phyloP scores from a whole-genome alignment of 2,797 vertebrate genomes.

The Glossophaga mutica region DNA sequence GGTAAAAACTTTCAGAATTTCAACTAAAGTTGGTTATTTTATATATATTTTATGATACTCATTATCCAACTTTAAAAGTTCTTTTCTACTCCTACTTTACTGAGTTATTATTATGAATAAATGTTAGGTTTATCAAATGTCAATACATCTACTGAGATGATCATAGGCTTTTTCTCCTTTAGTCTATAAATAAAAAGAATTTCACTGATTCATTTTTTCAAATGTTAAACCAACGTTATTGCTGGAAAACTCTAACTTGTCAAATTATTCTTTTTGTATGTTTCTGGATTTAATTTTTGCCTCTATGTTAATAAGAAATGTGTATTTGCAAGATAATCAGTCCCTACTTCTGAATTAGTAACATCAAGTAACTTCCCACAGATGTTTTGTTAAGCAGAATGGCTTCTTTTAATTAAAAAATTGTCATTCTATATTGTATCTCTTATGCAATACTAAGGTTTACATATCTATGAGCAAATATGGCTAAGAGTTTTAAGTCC shows the following conservation, averaged over 20 bases:
- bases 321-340: neutral
- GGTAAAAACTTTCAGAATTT: neutral
- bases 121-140: neutral
- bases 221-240: neutral
- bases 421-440: neutral
- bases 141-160: neutral
- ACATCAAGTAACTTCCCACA: neutral
- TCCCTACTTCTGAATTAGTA: neutral
- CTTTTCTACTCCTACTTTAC: neutral
- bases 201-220: neutral
- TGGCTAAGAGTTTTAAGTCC: slow-evolving; percentile 38
- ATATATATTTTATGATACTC: neutral
- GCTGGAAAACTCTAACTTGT: neutral
- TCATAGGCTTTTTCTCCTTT: neutral
- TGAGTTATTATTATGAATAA: neutral
- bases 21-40: neutral
- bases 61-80: neutral
- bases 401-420: slow-evolving; percentile 4
- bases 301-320: neutral
- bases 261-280: neutral
- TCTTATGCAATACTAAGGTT: slow-evolving; percentile 6
- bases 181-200: neutral
- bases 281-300: neutral
- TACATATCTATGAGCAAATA: neutral
- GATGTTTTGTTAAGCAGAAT: neutral